These are phyloP conservation scores for Argyrosomus regius DNA, from an alignment of 2,797 vertebrate genomes.

Conservation along the genomic window DNA sequence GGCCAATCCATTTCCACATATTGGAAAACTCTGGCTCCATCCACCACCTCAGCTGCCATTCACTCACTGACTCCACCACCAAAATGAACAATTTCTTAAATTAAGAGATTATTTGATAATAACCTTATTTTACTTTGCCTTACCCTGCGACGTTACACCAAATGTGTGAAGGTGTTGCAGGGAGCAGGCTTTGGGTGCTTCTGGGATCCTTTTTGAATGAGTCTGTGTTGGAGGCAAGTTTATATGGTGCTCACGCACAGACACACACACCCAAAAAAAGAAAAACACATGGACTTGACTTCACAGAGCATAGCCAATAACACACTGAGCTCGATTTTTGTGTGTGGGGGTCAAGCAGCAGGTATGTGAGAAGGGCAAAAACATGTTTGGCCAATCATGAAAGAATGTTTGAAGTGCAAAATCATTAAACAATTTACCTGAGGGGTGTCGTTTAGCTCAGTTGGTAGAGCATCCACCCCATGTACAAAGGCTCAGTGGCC, in stretches of 20 bases:
- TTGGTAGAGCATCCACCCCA: no score
- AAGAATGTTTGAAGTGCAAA: neutral
- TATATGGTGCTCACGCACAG: conserved; percentile 29
- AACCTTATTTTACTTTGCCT: neutral
- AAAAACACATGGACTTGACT: conserved; percentile 7
- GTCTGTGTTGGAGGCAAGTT: conserved; percentile 16
- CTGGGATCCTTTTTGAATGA: neutral
- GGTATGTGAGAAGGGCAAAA: neutral
- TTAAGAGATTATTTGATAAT: neutral
- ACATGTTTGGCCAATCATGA: conserved; percentile 19
- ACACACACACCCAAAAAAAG: conserved; percentile 1
- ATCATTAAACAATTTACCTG: neutral
- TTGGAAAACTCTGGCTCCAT: conserved; percentile 36
- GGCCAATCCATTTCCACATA: conserved; percentile 30
- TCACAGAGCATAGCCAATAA: conserved; percentile 53
- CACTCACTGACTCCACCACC: neutral
- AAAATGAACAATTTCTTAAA: neutral
- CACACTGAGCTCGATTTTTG: neutral
- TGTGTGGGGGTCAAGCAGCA: neutral
- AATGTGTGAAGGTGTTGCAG: neutral
- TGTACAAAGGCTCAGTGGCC: no score
- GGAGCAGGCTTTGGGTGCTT: neutral
- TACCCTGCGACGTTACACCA: neutral
- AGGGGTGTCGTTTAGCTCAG: no score
- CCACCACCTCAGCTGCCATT: neutral